Evolutionary conservation across 2,888 invertebrate species (phyloP).

Genomic region (Agrotis segetum): DNA sequence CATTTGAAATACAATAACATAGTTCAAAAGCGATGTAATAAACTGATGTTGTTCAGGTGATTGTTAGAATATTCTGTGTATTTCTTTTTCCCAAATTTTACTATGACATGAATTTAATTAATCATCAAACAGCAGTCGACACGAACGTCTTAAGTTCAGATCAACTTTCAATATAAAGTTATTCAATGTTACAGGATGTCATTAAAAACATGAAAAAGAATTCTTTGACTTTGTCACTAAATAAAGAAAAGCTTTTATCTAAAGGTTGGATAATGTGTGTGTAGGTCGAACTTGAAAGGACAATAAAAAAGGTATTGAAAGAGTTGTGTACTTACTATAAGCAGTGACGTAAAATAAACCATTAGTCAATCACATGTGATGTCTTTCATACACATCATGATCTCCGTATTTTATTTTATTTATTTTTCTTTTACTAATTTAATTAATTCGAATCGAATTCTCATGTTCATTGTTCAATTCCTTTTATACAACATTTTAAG

Average conservation of each 20-base stretch:
- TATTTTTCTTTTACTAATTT: no score
- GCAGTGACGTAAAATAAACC: not conserved
- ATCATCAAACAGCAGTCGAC: not conserved
- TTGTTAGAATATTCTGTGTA: not conserved
- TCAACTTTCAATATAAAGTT: not conserved
- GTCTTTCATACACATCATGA: not conserved
- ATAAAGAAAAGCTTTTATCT: conserved; percentile 10
- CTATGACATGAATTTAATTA: not conserved
- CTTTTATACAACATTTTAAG: conserved; percentile 25
- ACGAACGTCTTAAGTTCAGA: not conserved
- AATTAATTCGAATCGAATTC: no score
- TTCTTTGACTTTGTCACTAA: not conserved
- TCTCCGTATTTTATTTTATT: no score
- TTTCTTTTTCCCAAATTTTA: not conserved
- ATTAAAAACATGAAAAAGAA: not conserved
- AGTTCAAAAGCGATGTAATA: not conserved
- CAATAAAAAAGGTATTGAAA: not conserved
- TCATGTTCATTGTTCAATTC: conserved; percentile 48
- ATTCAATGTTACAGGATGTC: not conserved
- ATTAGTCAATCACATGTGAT: not conserved
- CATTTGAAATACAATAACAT: no score
- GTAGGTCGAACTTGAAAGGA: not conserved
- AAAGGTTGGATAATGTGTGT: conserved; percentile 8
- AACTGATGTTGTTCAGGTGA: not conserved
- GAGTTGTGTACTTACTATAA: not conserved